Percentiles rank a stretch among this genome's conserved stretches.
phyloP scores from a whole-genome alignment of 2,888 invertebrate genomes.

The Thereva nobilitata region DNA sequence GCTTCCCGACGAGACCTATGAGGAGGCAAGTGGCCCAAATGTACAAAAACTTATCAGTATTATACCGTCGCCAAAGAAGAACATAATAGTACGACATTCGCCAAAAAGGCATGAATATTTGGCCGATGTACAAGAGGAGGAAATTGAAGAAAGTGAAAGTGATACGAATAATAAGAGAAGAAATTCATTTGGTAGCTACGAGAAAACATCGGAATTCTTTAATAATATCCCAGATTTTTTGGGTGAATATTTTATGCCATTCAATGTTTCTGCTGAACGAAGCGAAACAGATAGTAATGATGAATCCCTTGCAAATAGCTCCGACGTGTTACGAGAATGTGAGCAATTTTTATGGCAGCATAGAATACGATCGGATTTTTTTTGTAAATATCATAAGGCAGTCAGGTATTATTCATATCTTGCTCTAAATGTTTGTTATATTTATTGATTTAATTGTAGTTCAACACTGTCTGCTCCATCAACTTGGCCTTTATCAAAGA shows the following conservation, averaged over 20 bases:
- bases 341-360: constrained; percentile 68
- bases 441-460: constrained; percentile 35
- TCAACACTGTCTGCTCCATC: constrained; percentile 43
- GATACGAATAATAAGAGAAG: constrained; percentile 9
- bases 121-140: not conserved
- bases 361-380: constrained; percentile 75
- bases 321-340: constrained; percentile 60
- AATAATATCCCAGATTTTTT: constrained; percentile 53
- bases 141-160: not conserved
- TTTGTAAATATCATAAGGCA: constrained; percentile 69
- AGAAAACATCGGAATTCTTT: constrained; percentile 51
- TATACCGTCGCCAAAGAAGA: not conserved
- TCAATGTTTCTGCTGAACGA: constrained; percentile 36
- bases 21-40: constrained; percentile 57
- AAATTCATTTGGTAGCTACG: constrained; percentile 46
- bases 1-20: constrained; percentile 81
- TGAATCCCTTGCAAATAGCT: constrained; percentile 44
- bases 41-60: not conserved
- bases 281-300: constrained; percentile 28
- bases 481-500: constrained; percentile 34
- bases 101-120: no score
- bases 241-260: constrained; percentile 48
- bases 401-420: constrained; percentile 53
- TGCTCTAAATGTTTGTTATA: constrained; percentile 21
- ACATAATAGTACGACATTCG: no score